A percentile compares a stretch with the other conserved stretches of the same genome.
phyloP scores from a whole-genome alignment of 1,140 invertebrate species.

The Pectinophora gossypiella region DNA sequence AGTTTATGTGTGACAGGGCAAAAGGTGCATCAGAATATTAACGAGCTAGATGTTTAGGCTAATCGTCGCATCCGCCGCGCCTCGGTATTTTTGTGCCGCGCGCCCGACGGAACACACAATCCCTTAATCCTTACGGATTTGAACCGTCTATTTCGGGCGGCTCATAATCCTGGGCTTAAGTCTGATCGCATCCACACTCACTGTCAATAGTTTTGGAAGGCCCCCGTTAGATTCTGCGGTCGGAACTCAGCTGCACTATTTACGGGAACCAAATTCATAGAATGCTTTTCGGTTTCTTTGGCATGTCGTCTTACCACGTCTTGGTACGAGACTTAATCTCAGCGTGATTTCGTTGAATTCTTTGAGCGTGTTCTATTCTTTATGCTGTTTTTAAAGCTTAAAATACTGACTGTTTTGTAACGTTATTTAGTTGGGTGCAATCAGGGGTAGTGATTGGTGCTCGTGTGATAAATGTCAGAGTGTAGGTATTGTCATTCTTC shows the following conservation, averaged over 20 bases:
- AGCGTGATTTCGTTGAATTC: background rate
- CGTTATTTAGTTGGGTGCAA: background rate
- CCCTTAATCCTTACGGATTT: conserved; percentile 71
- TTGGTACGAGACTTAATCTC: conserved; percentile 11
- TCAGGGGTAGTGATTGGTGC: background rate
- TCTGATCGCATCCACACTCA: conserved; percentile 72
- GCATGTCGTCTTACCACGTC: conserved; percentile 26
- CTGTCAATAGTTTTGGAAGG: conserved; percentile 73
- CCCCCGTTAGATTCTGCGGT: conserved; percentile 66
- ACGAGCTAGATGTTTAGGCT: conserved; percentile 59
- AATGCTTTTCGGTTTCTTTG: conserved; percentile 63
- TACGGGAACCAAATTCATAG: conserved; percentile 46
- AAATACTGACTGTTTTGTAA: background rate
- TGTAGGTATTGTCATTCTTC: background rate
- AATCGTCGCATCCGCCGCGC: conserved; percentile 71
- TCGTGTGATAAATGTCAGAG: too few relatives aligned
- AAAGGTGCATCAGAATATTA: conserved; percentile 53
- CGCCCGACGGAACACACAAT: conserved; percentile 69
- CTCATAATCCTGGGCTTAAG: conserved; percentile 72
- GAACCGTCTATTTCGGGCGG: conserved; percentile 73
- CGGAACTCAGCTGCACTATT: conserved; percentile 52
- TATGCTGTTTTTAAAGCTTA: background rate
- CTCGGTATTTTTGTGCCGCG: conserved; percentile 67
- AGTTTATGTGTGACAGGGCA: conserved; percentile 15
- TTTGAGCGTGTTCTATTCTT: background rate